Conservation (phyloP, 1,140 invertebrate genomes). For the Dendrolimus punctatus region DNA sequence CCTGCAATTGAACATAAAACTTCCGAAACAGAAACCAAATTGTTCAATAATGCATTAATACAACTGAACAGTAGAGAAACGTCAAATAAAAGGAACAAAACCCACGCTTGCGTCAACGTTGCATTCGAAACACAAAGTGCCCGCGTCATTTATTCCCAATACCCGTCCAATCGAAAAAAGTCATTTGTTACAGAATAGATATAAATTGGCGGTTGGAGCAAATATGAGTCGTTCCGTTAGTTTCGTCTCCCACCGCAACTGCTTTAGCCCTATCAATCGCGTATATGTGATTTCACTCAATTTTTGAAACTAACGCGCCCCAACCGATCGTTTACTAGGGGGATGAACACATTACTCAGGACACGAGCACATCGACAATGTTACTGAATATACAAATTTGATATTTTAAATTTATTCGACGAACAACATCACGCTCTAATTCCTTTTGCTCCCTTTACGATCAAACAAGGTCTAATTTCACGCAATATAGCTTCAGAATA, state of each 20-base stretch:
- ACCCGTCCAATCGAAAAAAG: slow-evolving; percentile 43
- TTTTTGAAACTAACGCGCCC: slow-evolving; percentile 67
- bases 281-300: slow-evolving; percentile 69
- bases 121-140: slow-evolving; percentile 33
- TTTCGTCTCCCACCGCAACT: slow-evolving; percentile 26
- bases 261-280: slow-evolving; percentile 54
- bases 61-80: background rate
- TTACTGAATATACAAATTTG: background rate
- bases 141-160: slow-evolving; percentile 58
- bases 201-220: slow-evolving; percentile 56
- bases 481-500: too few species aligned
- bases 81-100: slow-evolving; percentile 4
- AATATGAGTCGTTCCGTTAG: slow-evolving; percentile 42
- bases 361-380: slow-evolving; percentile 18
- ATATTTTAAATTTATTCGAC: background rate
- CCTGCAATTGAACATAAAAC: too few species aligned
- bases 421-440: too few species aligned
- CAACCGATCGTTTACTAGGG: slow-evolving; percentile 28
- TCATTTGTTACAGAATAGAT: slow-evolving; percentile 60
- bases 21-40: too few species aligned
- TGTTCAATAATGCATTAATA: too few species aligned
- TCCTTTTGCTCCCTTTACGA: too few species aligned
- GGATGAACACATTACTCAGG: slow-evolving; percentile 46
- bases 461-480: too few species aligned
- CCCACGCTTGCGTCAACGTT: slow-evolving; percentile 1